Base-by-base conservation (phyloP, 2,888 invertebrate species). In the Drosophila picticornis region DNA sequence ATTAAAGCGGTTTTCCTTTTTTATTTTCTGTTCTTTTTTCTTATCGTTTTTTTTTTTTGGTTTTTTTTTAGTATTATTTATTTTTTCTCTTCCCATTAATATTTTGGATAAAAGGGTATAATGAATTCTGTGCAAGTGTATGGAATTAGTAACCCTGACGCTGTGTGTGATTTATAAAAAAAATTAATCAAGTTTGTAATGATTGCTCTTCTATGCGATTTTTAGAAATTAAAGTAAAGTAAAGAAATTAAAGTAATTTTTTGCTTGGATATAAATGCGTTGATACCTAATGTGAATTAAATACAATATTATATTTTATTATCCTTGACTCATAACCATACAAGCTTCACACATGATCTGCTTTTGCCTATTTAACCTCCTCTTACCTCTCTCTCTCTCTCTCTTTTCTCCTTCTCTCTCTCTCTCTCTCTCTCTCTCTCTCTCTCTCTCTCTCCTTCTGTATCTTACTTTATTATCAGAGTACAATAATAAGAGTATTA, bases 1-100 rank as follows among this genome's bases (percentile, higher is more conserved):
- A 40, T 57, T 57, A 40, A n/a, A 29, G 38, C 55, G 27, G 13
- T 50, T 73, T 59, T 48, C 48, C 51, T 46, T 25, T 65, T 40
- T 4, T 40, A 7, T 27, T 19, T 6, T 19, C 36, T 55, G 11
- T 27, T n/a, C n/a, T 4, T 27, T 38, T 29, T 9, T 56, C n/a
- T 13, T n/a, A 36, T 56, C 38, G 10, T 34, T 34, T 2, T 34
- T 32, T 11, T n/a, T 22, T 13, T 13, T 22, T 55, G 36, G 13
- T 52, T 52, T 9, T 19, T 32, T 31, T 13, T 4, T n/a, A 0
- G 11, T 32, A 32, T 9, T 16, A 4, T 51, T 4, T 1, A 36
- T 66, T 16, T 25, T 25, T 4, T 5, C 25, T 36, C n/a, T 22
- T 25, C 9, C 29, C 40, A 40, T 40, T 38, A 38, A 16, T 56